phyloP scores from a whole-genome alignment of 2,888 invertebrate species.

The Tanypteryx hageni region DNA sequence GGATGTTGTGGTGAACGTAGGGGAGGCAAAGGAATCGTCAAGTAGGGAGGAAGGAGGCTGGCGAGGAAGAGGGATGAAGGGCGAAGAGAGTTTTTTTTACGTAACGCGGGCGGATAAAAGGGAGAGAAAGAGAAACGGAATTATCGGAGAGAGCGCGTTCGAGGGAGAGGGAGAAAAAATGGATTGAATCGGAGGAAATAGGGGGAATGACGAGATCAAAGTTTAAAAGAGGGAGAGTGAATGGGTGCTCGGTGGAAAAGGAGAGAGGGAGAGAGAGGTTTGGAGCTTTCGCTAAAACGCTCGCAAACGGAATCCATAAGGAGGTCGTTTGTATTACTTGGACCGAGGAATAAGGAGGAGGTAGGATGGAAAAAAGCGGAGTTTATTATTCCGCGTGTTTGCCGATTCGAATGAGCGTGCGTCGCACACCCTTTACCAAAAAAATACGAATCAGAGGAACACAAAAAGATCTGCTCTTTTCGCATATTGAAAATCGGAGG shows the following conservation, averaged over 20 bases:
- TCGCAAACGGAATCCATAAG: constrained; percentile 12
- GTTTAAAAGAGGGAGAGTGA: background rate
- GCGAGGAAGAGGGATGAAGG: background rate
- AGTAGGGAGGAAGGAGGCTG: background rate
- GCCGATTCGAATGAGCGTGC: background rate
- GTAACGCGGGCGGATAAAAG: too few relatives aligned
- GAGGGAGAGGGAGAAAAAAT: background rate
- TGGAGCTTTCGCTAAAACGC: background rate
- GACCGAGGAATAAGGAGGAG: background rate
- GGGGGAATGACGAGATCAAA: background rate
- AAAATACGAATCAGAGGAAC: background rate
- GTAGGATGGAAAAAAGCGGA: background rate
- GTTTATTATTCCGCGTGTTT: background rate
- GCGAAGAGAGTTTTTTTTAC: background rate
- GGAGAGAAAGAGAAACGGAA: too few relatives aligned
- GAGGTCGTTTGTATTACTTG: background rate
- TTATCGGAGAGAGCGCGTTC: background rate
- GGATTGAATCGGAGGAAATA: too few relatives aligned
- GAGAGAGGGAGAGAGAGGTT: background rate
- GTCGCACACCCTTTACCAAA: background rate
- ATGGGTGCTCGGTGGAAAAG: background rate
- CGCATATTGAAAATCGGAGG: background rate
- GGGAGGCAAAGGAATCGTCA: background rate
- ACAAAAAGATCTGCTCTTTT: background rate
- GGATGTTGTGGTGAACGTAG: background rate